These are phyloP conservation scores for Argyra leucocephala DNA, from an alignment of 2,888 invertebrate genomes.

Conservation along the genomic window DNA sequence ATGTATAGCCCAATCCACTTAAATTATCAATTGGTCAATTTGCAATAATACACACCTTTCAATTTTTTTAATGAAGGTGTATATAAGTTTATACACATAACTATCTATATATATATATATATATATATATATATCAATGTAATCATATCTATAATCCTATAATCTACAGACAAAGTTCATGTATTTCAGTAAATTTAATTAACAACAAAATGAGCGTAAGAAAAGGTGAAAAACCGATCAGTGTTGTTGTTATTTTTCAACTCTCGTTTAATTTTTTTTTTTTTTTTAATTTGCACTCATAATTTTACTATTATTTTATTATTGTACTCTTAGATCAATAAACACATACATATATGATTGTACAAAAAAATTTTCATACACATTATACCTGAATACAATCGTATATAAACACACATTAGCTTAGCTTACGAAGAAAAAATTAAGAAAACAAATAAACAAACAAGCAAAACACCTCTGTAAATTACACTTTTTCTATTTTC, in stretches of 20 bases:
- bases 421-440: background rate
- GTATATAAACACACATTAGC: too few species aligned
- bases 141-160: background rate
- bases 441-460: background rate
- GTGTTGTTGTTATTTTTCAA: background rate
- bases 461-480: background rate
- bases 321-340: background rate
- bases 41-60: too few species aligned
- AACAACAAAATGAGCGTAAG: background rate
- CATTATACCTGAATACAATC: background rate
- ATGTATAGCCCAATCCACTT: too few species aligned
- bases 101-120: too few species aligned
- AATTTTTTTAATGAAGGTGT: too few species aligned
- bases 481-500: background rate
- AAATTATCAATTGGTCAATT: too few species aligned
- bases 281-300: background rate
- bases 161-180: background rate
- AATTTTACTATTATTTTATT: too few species aligned
- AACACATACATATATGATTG: too few species aligned
- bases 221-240: conserved; percentile 4
- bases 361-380: too few species aligned
- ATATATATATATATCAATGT: too few species aligned
- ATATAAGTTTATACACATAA: too few species aligned
- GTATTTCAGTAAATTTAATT: too few species aligned
- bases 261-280: background rate